These are phyloP conservation scores for Caenorhabditis becei DNA, from an alignment of 2,888 invertebrate genomes.

Conservation along the genomic window DNA sequence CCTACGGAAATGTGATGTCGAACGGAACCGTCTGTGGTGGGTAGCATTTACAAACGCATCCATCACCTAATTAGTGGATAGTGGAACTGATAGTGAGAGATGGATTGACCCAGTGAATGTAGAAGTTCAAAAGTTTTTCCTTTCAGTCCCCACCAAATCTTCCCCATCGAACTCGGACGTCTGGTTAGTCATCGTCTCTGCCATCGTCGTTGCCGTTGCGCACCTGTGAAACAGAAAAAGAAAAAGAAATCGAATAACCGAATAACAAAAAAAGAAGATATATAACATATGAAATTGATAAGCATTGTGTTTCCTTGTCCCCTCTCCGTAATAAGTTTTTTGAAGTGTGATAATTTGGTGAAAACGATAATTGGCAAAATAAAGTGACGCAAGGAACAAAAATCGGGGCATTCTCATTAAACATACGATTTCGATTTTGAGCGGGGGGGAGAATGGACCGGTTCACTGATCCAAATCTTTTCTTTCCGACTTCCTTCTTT, in stretches of 20 bases:
- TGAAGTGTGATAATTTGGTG: not conserved
- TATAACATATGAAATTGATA: not conserved
- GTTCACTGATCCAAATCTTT: constrained; percentile 57
- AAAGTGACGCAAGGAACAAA: not conserved
- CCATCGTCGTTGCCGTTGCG: constrained; percentile 4
- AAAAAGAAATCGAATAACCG: too few relatives aligned
- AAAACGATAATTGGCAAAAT: not conserved
- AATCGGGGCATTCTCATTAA: constrained; percentile 11
- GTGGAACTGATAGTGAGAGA: not conserved
- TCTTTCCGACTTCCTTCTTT: constrained; percentile 19
- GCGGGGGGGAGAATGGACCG: constrained; percentile 37
- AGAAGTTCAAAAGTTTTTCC: not conserved
- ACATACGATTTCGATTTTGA: constrained; percentile 48
- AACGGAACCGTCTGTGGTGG: constrained; percentile 61
- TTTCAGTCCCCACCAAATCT: not conserved
- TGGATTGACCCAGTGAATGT: not conserved
- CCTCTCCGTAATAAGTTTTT: not conserved
- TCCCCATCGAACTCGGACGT: not conserved
- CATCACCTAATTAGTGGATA: not conserved
- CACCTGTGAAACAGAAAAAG: not conserved
- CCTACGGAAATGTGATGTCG: constrained; percentile 52
- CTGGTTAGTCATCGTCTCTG: not conserved
- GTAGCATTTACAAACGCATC: constrained; percentile 26
- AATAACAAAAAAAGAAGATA: not conserved
- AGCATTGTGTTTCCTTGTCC: not conserved